A percentile compares a stretch with the other conserved stretches of the same genome.
These are phyloP conservation scores for Astropecten irregularis DNA, from an alignment of 53 echinoderm and acorn worm genomes.

Conservation along the genomic window DNA sequence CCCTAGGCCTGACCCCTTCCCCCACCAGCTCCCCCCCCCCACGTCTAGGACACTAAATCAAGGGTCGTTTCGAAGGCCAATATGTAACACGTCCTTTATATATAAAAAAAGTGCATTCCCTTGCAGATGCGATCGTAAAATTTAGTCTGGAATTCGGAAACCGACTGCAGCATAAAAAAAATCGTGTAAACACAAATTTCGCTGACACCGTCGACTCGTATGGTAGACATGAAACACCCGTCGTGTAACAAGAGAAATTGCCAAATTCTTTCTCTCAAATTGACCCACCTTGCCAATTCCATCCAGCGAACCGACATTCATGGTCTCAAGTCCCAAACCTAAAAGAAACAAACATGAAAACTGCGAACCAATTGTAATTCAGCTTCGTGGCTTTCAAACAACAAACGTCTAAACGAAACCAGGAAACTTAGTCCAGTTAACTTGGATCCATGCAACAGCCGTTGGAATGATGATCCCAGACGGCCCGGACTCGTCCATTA, in stretches of 20 bases:
- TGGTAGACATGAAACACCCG: neutral
- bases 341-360: neutral
- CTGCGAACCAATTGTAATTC: neutral
- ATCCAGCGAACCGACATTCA: neutral
- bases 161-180: neutral
- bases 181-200: neutral
- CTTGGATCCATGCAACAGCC: constrained; percentile 35
- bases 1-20: neutral
- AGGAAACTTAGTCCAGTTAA: no score
- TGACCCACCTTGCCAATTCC: neutral
- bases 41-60: neutral
- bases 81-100: neutral
- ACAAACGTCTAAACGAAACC: no score
- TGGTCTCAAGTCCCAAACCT: neutral
- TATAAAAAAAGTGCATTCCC: constrained; percentile 27
- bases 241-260: neutral
- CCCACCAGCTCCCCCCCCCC: neutral
- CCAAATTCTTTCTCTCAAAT: neutral
- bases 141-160: neutral
- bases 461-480: neutral
- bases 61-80: neutral
- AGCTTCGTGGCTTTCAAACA: no score
- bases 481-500: neutral
- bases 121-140: neutral
- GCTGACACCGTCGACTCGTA: no score